Conservation (phyloP, 2,888 invertebrate species). For the Thecophora atra region DNA sequence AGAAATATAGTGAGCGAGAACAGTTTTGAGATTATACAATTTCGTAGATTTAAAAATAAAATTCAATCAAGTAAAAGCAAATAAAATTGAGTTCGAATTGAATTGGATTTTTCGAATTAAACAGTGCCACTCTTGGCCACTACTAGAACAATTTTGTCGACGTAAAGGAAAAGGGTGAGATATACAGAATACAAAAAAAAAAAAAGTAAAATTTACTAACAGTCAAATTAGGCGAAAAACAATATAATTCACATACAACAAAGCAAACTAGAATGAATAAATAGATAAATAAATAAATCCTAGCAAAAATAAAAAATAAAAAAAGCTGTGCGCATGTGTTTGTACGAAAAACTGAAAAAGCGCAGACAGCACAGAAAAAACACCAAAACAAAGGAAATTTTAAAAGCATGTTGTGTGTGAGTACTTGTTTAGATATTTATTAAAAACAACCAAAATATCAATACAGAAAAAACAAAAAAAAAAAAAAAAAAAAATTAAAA, state of each 20-base stretch:
- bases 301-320: constrained; percentile 30
- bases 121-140: too few relatives aligned
- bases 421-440: too few relatives aligned
- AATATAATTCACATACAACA: constrained; percentile 11
- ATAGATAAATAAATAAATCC: not conserved
- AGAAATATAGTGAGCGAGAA: not conserved
- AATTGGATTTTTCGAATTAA: constrained; percentile 17
- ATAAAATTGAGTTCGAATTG: constrained; percentile 25
- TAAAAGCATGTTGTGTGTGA: not conserved
- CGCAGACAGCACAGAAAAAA: constrained; percentile 1
- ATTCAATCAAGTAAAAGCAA: constrained; percentile 19
- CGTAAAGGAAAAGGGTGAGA: not conserved
- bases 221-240: constrained; percentile 7
- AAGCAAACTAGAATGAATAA: not conserved
- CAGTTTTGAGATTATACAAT: not conserved
- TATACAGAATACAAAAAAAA: not conserved
- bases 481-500: too few relatives aligned
- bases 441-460: too few relatives aligned
- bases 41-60: constrained; percentile 2
- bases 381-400: constrained; percentile 10
- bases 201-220: not conserved
- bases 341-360: not conserved
- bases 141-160: too few relatives aligned
- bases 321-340: too few relatives aligned
- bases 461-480: too few relatives aligned